Conservation (phyloP, 1,140 invertebrate genomes). For the Mesaphorura yosii region DNA sequence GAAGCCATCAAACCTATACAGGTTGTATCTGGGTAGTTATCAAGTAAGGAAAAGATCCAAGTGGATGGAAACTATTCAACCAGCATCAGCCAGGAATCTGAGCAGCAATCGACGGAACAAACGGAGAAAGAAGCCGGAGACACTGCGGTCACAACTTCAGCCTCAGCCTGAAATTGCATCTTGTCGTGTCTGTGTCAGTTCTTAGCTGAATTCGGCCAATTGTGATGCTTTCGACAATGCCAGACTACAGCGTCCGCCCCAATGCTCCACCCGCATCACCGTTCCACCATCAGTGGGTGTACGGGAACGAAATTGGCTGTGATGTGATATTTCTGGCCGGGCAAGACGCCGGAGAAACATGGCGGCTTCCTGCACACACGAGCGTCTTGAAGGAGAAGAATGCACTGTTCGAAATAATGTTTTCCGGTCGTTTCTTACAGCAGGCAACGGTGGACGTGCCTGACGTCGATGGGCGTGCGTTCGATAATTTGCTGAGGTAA, state of each 20-base stretch:
- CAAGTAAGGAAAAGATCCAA: too few relatives aligned
- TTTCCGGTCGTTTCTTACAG: constrained; percentile 34
- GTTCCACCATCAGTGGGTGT: constrained; percentile 19
- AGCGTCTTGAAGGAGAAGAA: constrained; percentile 48
- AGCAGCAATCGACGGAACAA: too few relatives aligned
- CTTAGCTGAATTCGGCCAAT: too few relatives aligned
- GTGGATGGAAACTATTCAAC: too few relatives aligned
- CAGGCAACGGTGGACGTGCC: constrained; percentile 38
- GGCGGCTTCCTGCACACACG: constrained; percentile 54
- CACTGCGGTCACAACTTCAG: too few relatives aligned
- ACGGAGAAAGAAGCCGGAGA: too few relatives aligned
- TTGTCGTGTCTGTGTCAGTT: too few relatives aligned
- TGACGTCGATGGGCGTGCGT: constrained; percentile 54
- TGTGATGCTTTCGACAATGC: too few relatives aligned
- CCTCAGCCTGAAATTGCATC: too few relatives aligned
- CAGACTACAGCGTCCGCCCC: not conserved
- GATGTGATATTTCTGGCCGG: constrained; percentile 56
- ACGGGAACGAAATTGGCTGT: constrained; percentile 48
- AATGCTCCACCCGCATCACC: not conserved
- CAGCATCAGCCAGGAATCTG: too few relatives aligned
- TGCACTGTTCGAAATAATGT: constrained; percentile 50
- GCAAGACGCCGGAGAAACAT: constrained; percentile 43
- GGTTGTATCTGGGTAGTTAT: too few relatives aligned
- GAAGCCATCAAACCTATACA: too few relatives aligned
- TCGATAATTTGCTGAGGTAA: constrained; percentile 53